Percentiles rank a stretch among this genome's conserved stretches.
These are phyloP conservation scores for Halictus quadricinctus DNA, from an alignment of 2,888 invertebrate species.

Conservation along the genomic window DNA sequence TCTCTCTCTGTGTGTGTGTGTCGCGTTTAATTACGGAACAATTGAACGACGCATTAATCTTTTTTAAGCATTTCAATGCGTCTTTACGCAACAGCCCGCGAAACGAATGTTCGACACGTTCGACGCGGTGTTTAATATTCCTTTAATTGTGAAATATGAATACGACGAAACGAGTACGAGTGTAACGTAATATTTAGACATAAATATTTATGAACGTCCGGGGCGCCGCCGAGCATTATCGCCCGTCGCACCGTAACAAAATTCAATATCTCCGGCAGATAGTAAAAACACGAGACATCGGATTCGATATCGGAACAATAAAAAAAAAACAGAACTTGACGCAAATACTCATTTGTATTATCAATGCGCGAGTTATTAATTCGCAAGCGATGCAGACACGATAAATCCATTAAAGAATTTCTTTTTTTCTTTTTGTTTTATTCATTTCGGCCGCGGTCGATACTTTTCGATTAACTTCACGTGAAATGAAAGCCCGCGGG, in stretches of 20 bases:
- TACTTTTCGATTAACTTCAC: conserved; percentile 68
- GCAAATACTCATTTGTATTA: conserved; percentile 10
- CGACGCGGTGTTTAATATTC: background rate
- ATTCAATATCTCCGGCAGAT: background rate
- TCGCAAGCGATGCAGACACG: conserved; percentile 36
- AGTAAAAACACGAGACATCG: background rate
- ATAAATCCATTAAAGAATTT: conserved; percentile 49
- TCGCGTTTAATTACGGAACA: background rate
- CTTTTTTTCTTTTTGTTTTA: background rate
- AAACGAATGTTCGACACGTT: background rate
- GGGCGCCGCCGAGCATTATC: background rate
- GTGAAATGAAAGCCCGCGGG: conserved; percentile 62
- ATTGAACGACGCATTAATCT: background rate
- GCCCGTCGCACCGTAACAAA: background rate
- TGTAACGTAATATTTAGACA: conserved; percentile 6
- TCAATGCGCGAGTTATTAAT: conserved; percentile 46
- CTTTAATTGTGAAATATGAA: conserved; percentile 3
- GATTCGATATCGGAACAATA: background rate
- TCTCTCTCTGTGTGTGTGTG: background rate
- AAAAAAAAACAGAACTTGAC: conserved; percentile 4
- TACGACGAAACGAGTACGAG: background rate
- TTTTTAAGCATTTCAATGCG: background rate
- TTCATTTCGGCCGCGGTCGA: conserved; percentile 49
- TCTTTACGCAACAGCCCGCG: background rate
- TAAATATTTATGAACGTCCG: conserved; percentile 7